A percentile compares a stretch with the other conserved stretches of the same genome.
Evolutionary conservation across 1,140 invertebrate genomes (phyloP).

Genomic region (Globodera rostochiensis): DNA sequence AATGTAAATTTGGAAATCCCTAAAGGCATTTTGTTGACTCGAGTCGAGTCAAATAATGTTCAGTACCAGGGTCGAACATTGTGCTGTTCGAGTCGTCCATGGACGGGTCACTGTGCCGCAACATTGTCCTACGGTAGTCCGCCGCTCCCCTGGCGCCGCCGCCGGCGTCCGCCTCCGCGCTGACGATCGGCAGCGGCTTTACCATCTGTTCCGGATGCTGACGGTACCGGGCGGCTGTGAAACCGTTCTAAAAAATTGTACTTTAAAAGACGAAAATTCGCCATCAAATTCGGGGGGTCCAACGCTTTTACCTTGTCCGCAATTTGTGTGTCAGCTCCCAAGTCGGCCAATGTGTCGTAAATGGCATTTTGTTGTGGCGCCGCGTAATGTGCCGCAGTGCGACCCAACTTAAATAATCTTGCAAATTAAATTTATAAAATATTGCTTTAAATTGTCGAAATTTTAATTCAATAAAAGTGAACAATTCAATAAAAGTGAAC

Average conservation of each 20-base stretch:
- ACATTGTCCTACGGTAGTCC: slow-evolving; percentile 1
- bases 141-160: neutral
- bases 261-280: neutral
- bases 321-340: slow-evolving; percentile 54
- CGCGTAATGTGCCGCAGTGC: slow-evolving; percentile 62
- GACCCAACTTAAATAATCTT: slow-evolving; percentile 46
- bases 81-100: slow-evolving; percentile 20
- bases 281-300: neutral
- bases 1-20: too few relatives aligned
- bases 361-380: slow-evolving; percentile 63
- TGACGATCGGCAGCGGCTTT: slow-evolving; percentile 44
- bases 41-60: too few relatives aligned
- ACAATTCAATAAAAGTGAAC: too few relatives aligned
- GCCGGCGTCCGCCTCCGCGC: neutral
- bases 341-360: slow-evolving; percentile 63
- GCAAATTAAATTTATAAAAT: neutral
- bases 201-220: slow-evolving; percentile 52
- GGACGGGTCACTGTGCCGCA: slow-evolving; percentile 25
- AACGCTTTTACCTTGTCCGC: slow-evolving; percentile 53
- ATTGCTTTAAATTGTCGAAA: too few relatives aligned
- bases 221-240: slow-evolving; percentile 56
- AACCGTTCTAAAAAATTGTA: slow-evolving; percentile 56
- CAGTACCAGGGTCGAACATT: slow-evolving; percentile 25
- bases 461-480: too few relatives aligned
- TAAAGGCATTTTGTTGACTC: too few relatives aligned